Evolutionary conservation across 2,797 vertebrate species (phyloP).

Genomic region (Ammospiza maritima): DNA sequence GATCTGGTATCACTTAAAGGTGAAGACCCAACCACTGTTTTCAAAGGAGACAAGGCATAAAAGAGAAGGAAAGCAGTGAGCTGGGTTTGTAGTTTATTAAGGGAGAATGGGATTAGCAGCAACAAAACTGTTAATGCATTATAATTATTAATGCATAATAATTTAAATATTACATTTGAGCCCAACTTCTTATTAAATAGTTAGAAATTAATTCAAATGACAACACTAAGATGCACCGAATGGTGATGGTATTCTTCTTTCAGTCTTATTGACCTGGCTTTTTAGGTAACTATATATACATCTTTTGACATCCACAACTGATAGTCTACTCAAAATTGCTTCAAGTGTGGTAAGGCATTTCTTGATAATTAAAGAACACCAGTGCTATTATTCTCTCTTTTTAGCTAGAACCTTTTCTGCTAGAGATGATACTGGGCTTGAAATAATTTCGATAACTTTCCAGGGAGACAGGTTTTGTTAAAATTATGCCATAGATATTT

Average conservation of each 20-base stretch:
- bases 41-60: neutral
- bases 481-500: neutral
- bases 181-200: neutral
- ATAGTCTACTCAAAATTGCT: neutral
- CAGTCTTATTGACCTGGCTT: neutral
- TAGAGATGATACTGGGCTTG: neutral
- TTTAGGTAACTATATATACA: rapidly evolving
- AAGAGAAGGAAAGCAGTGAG: neutral
- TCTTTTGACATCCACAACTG: neutral
- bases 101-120: neutral
- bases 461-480: neutral
- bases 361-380: neutral
- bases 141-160: neutral
- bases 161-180: neutral
- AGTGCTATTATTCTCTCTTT: neutral
- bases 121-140: neutral
- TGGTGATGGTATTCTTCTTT: neutral
- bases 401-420: neutral
- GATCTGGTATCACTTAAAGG: neutral
- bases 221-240: neutral
- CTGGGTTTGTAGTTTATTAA: neutral
- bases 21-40: neutral
- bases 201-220: neutral
- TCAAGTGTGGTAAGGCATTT: neutral
- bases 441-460: neutral